Percentiles rank a stretch among this genome's conserved stretches.
Evolutionary conservation across 1,140 invertebrate species (phyloP).

Genomic region (Papilio dardanus): DNA sequence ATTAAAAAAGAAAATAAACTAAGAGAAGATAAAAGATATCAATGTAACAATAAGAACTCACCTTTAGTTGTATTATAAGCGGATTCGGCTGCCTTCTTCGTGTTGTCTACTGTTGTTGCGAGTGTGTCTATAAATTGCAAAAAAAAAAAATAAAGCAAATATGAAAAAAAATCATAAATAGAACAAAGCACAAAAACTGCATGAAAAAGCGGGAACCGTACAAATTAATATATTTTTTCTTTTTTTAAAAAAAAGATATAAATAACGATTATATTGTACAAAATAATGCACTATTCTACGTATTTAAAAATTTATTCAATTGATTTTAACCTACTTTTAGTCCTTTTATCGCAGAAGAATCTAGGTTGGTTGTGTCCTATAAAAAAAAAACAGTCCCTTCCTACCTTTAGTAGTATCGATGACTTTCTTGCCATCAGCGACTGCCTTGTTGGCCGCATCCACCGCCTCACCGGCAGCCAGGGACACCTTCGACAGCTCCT

Average conservation of each 20-base stretch:
- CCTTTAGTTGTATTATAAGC: conserved; percentile 66
- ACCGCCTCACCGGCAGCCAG: conserved; percentile 76
- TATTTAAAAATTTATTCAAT: too few relatives aligned
- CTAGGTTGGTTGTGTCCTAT: neutral
- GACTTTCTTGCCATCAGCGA: conserved; percentile 79
- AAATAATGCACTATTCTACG: too few relatives aligned
- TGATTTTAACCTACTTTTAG: too few relatives aligned
- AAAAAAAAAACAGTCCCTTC: conserved; percentile 18
- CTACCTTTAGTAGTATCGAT: conserved; percentile 78
- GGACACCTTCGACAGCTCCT: conserved; percentile 76
- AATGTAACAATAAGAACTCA: conserved; percentile 36
- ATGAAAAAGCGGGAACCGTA: neutral
- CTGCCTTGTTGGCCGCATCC: conserved; percentile 71
- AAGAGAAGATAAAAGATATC: conserved; percentile 3
- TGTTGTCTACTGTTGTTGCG: conserved; percentile 69
- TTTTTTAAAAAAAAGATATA: too few relatives aligned
- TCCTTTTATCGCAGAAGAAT: neutral
- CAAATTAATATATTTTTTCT: too few relatives aligned
- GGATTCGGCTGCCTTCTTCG: conserved; percentile 71
- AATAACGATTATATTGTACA: too few relatives aligned
- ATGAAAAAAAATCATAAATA: conserved; percentile 32
- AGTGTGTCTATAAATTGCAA: conserved; percentile 65
- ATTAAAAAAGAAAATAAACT: conserved; percentile 24
- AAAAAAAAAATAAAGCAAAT: conserved; percentile 44
- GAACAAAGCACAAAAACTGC: neutral